A percentile compares a stretch with the other conserved stretches of the same genome.
phyloP scores from a whole-genome alignment of 2,113 vertebrate species.

The Hydrolagus affinis region DNA sequence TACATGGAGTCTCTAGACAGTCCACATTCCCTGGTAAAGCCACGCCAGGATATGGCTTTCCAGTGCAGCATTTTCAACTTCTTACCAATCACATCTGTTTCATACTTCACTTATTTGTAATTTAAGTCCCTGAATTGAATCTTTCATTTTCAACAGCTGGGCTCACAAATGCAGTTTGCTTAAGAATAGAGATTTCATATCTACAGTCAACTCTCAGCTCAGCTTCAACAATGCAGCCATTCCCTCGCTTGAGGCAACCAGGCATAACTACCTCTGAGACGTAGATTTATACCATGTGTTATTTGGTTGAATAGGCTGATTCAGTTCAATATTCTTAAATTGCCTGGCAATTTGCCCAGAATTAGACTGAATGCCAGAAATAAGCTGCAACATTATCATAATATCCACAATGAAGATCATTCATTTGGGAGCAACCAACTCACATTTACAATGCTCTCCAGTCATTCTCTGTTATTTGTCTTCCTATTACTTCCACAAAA shows the following conservation, averaged over 20 bases:
- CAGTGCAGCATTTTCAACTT: constrained; percentile 79
- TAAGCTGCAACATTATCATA: constrained; percentile 79
- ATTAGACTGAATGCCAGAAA: constrained; percentile 82
- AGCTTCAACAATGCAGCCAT: constrained; percentile 68
- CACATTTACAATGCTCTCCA: constrained; percentile 18
- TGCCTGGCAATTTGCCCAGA: constrained; percentile 80
- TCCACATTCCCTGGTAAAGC: constrained; percentile 73
- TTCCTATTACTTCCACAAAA: constrained; percentile 16
- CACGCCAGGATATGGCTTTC: constrained; percentile 68
- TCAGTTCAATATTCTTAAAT: constrained; percentile 79
- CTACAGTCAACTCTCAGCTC: constrained; percentile 66
- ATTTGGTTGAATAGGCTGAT: constrained; percentile 49
- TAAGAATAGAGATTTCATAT: constrained; percentile 81
- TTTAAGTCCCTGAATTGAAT: constrained; percentile 79
- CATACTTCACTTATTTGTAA: constrained; percentile 85
- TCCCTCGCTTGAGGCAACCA: constrained; percentile 77
- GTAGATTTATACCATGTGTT: constrained; percentile 70
- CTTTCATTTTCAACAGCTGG: constrained; percentile 82
- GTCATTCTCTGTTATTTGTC: constrained; percentile 27
- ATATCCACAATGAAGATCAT: constrained; percentile 64
- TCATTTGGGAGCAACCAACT: constrained; percentile 30
- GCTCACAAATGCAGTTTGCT: constrained; percentile 78
- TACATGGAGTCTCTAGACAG: constrained; percentile 73
- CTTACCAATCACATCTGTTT: constrained; percentile 80
- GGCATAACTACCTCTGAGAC: constrained; percentile 78